These are phyloP conservation scores for Hermaeophaga mercurialis DNA, from an alignment of 2,888 invertebrate species.

Conservation along the genomic window DNA sequence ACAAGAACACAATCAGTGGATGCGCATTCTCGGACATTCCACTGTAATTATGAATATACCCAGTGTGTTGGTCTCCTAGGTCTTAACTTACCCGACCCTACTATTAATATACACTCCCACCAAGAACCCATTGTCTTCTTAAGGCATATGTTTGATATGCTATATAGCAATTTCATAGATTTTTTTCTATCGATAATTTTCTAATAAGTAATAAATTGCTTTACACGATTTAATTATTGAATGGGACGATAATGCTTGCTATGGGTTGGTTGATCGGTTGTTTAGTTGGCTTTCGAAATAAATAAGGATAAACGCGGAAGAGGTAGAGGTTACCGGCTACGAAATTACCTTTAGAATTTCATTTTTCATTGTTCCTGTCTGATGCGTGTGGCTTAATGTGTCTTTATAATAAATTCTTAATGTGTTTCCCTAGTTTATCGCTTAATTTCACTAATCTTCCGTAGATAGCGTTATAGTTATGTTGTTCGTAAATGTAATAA, in stretches of 20 bases:
- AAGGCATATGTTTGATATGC: constrained; percentile 38
- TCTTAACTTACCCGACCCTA: constrained; percentile 44
- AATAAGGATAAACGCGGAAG: constrained; percentile 14
- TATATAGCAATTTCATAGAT: constrained; percentile 37
- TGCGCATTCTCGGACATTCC: constrained; percentile 52
- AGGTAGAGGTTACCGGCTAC: constrained; percentile 3
- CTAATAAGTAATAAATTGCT: constrained; percentile 39
- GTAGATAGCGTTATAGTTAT: not conserved
- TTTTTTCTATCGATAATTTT: constrained; percentile 38
- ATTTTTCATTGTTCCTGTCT: constrained; percentile 10
- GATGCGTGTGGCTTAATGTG: constrained; percentile 4
- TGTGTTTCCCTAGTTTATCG: not conserved
- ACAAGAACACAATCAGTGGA: constrained; percentile 58
- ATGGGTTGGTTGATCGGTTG: constrained; percentile 12
- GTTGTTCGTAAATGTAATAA: too few species aligned
- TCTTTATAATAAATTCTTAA: not conserved
- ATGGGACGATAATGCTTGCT: constrained; percentile 29
- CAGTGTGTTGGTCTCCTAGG: constrained; percentile 35
- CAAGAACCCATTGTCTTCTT: constrained; percentile 42
- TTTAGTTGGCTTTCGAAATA: constrained; percentile 9
- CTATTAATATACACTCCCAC: constrained; percentile 47
- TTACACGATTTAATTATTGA: constrained; percentile 37
- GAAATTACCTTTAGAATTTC: constrained; percentile 14
- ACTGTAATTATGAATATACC: constrained; percentile 49
- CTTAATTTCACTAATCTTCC: not conserved